phyloP scores from a whole-genome alignment of 2,888 invertebrate genomes.

The Lottia gigantea region DNA sequence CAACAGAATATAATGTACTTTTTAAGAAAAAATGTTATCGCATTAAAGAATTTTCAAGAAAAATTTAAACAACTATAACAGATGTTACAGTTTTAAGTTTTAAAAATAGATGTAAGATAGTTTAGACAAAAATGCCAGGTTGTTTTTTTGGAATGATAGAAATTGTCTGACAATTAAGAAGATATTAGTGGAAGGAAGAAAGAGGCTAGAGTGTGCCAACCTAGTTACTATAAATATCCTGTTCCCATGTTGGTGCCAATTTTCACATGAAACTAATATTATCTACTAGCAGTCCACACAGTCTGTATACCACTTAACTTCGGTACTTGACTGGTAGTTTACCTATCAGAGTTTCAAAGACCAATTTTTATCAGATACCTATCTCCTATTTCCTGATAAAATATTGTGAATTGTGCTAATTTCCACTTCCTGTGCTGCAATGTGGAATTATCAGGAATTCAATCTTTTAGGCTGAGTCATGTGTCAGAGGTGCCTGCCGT shows the following conservation, averaged over 20 bases:
- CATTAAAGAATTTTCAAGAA: too few relatives aligned
- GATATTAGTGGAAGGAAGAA: background rate
- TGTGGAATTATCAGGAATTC: background rate
- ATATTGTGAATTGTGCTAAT: background rate
- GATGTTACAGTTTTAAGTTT: too few relatives aligned
- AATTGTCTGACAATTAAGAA: too few relatives aligned
- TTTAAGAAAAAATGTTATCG: too few relatives aligned
- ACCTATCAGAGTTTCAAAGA: background rate
- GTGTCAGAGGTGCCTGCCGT: too few relatives aligned
- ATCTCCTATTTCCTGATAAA: background rate
- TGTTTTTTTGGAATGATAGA: too few relatives aligned
- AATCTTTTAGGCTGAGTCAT: background rate
- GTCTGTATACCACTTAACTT: background rate
- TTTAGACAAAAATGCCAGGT: too few relatives aligned
- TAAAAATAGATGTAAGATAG: too few relatives aligned
- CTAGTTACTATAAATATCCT: constrained; percentile 2
- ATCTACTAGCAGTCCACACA: background rate
- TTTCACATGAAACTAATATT: background rate
- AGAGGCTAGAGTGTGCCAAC: background rate
- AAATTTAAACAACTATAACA: too few relatives aligned
- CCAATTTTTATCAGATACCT: background rate
- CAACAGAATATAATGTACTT: too few relatives aligned
- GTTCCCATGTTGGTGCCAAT: constrained; percentile 12
- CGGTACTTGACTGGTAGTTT: background rate
- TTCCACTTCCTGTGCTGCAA: background rate